Evolutionary conservation across 2,113 vertebrate genomes (phyloP).

Genomic region (Planiliza haematocheilus): DNA sequence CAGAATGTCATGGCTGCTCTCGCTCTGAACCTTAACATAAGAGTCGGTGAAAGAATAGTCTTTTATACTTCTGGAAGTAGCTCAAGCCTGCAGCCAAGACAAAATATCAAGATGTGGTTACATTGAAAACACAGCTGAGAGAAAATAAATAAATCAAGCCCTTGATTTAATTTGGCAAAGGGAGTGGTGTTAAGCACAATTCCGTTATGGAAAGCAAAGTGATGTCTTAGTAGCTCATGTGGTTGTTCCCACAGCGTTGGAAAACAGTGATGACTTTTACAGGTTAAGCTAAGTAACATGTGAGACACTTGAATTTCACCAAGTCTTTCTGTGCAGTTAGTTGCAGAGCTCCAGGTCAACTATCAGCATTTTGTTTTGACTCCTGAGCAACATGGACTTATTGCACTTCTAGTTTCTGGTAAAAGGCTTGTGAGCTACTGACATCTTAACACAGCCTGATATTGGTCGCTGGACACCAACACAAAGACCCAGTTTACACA

Average conservation of each 20-base stretch:
- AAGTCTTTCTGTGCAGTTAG: slow-evolving; percentile 24
- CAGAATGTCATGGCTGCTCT: slow-evolving; percentile 10
- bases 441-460: slow-evolving; percentile 6
- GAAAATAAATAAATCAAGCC: slow-evolving; percentile 32
- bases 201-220: not conserved
- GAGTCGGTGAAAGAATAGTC: slow-evolving; percentile 12
- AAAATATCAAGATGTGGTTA: slow-evolving; percentile 24
- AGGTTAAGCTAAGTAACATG: slow-evolving; percentile 35
- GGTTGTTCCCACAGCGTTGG: slow-evolving; percentile 36
- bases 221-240: slow-evolving; percentile 19
- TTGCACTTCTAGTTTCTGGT: not conserved
- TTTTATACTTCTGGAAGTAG: slow-evolving; percentile 28
- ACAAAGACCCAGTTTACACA: slow-evolving; percentile 24
- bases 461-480: not conserved
- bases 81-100: slow-evolving; percentile 4
- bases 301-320: slow-evolving; percentile 13
- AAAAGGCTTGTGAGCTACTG: slow-evolving; percentile 17
- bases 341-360: slow-evolving; percentile 10
- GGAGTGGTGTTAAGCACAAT: not conserved
- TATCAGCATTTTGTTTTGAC: slow-evolving; percentile 19
- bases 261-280: slow-evolving; percentile 54
- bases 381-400: slow-evolving; percentile 10
- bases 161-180: slow-evolving; percentile 1
- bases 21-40: slow-evolving; percentile 23
- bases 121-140: slow-evolving; percentile 2